phyloP scores from a whole-genome alignment of 2,797 vertebrate genomes.

The Mico argentatus region DNA sequence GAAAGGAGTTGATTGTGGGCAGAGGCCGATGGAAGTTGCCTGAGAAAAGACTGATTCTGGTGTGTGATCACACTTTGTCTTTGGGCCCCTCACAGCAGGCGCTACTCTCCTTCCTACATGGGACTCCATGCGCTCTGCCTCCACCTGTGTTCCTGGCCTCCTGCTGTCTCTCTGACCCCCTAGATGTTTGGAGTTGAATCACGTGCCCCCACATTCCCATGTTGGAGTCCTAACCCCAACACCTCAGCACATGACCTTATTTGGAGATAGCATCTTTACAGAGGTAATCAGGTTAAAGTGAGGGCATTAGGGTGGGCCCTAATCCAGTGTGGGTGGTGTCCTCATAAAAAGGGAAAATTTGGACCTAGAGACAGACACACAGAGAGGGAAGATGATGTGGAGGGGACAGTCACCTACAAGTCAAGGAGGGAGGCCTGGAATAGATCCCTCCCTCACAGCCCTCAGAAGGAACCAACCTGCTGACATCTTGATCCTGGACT shows the following conservation, averaged over 20 bases:
- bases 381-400: background rate
- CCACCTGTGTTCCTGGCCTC: background rate
- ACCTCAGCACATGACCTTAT: background rate
- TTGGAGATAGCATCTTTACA: background rate
- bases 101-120: background rate
- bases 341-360: background rate
- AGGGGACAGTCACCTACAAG: background rate
- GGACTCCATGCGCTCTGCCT: background rate
- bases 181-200: background rate
- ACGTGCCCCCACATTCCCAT: background rate
- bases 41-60: background rate
- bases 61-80: background rate
- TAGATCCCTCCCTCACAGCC: background rate
- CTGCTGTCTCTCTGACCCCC: background rate
- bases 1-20: background rate
- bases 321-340: background rate
- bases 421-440: background rate
- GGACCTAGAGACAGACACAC: background rate
- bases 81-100: background rate
- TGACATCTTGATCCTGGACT: background rate
- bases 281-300: background rate
- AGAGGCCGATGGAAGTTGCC: background rate
- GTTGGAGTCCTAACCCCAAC: background rate
- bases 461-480: background rate
- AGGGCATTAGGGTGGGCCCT: background rate